phyloP scores from a whole-genome alignment of 2,797 vertebrate genomes.

The Enoplosus armatus region DNA sequence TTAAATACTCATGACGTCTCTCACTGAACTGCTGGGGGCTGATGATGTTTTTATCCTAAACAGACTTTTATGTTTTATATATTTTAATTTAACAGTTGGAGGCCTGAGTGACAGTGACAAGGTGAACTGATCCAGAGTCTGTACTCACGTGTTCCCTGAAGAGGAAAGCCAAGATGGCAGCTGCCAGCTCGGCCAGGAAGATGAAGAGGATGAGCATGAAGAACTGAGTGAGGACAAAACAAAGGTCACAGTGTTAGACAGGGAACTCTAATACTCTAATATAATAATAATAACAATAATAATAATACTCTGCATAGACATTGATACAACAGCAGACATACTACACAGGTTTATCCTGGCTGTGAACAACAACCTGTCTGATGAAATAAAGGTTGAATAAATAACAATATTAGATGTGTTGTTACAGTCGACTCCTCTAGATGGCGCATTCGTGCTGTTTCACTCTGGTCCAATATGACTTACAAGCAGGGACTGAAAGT shows the following conservation, averaged over 20 bases:
- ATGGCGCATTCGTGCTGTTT: conserved; percentile 14
- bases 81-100: too few relatives aligned
- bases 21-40: too few relatives aligned
- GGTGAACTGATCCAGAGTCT: not conserved
- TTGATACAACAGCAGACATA: not conserved
- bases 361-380: not conserved
- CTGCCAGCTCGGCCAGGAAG: conserved; percentile 94
- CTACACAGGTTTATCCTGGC: not conserved
- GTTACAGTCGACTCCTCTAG: conserved; percentile 12
- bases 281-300: not conserved
- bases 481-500: too few relatives aligned
- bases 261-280: too few relatives aligned
- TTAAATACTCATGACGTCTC: too few relatives aligned
- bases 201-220: conserved; percentile 95
- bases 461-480: not conserved
- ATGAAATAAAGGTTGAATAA: not conserved
- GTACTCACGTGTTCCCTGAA: conserved; percentile 93
- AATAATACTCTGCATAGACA: not conserved
- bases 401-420: too few relatives aligned
- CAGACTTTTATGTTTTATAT: too few relatives aligned
- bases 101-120: too few relatives aligned
- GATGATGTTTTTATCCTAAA: too few relatives aligned
- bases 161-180: conserved; percentile 93
- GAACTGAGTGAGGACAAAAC: conserved; percentile 83
- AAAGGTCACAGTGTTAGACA: not conserved